Base-by-base conservation (phyloP, 2,797 vertebrate genomes). In the Percopsis omiscomaycus region DNA sequence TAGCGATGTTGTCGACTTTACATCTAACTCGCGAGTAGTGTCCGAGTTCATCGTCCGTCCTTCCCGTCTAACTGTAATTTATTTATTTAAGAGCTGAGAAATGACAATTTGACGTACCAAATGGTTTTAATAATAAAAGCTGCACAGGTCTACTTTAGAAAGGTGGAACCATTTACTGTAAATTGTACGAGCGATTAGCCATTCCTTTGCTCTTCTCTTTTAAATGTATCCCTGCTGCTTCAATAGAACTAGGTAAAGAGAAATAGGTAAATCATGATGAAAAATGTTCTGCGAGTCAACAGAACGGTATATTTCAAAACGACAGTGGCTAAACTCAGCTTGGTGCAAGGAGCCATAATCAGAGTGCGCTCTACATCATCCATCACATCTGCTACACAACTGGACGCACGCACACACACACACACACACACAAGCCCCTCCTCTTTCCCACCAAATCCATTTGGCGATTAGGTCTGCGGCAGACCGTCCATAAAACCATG, bases 391-490 rank as follows among this genome's bases (percentile, higher is more conserved):
- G 51, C 59, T 45, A 16, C 56, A 59, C 27, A 22, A 68, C 74
- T 69, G 55, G 71, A 47, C 61, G 52, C 66, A 79, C 44, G 67
- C 56, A 79, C 68, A 71, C 56, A 59, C 65, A 70, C 47, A 28
- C 61, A 74, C 55, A 61, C 68, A 64, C 32, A 72, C 72, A 62
- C 56, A 49, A 16, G 66, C 63, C 16, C 55, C 54, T 66, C 65
- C 63, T 29, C 60, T 58, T 69, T 77, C 44, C 52, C 54, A 62
- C 59, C 69, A 66, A 64, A 81, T 77, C 89, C 88, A 90, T 91
- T 91, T 85, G 64, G 73, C 90, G 87, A 91, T 91, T 89, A 82
- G 83, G 71, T 86, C 75, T 80, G 70, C 60, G 60, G 85, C 82
- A 74, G 65, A 61, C 56, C 63, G 37, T 59, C 65, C 61, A 75